Evolutionary conservation across 2,113 vertebrate genomes (phyloP), one percentile per base, ranked within the genome.

Genomic region (Nesoenas mayeri): DNA sequence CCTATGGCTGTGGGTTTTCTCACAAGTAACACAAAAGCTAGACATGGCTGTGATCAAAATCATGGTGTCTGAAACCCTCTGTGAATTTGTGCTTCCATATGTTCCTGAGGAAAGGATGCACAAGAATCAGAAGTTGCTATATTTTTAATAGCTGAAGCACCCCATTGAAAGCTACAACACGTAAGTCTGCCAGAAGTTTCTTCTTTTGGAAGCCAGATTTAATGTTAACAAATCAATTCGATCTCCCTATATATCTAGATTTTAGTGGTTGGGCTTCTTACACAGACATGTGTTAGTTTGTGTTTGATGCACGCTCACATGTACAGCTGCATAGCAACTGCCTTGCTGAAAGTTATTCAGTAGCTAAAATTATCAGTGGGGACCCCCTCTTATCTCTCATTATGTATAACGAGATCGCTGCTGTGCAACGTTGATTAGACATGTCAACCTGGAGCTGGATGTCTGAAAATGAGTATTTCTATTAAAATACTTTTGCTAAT

Each of bases 401-500:
- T 95, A 78, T 79, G 42, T 89, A 51, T 79, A 91, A 83, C 1
- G 8, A 95, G 95, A 94, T 91, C 4, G 29, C 91, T 92, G 84
- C 92, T 92, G 85, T 75, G 95, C 86, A 94, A 83, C 13, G 0
- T 93, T 96, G 94, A 95, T 97, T 94, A 95, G 93, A 90, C 65
- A 85, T 83, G 87, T 94, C 94, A 96, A 7, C 87, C 74, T 77
- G 36, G 67, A 90, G 66, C 95, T 84, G 61, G 78, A 88, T 22
- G 7, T 56, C 90, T 93, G 82, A 95, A 91, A 96, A 80, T 77
- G 50, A 73, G 31, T 72, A 73, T 91, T 96, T 62, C 92, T 88
- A 78, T 94, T 95, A 94, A 95, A 97, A 97, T 97, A 56, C 91
- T 84, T 95, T 78, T 89, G 93, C 83, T 95, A 93, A 96, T 95